Evolutionary conservation across 2,888 invertebrate species (phyloP), one percentile per base, ranked within the genome.

Genomic region (Perizoma affinitatum): DNA sequence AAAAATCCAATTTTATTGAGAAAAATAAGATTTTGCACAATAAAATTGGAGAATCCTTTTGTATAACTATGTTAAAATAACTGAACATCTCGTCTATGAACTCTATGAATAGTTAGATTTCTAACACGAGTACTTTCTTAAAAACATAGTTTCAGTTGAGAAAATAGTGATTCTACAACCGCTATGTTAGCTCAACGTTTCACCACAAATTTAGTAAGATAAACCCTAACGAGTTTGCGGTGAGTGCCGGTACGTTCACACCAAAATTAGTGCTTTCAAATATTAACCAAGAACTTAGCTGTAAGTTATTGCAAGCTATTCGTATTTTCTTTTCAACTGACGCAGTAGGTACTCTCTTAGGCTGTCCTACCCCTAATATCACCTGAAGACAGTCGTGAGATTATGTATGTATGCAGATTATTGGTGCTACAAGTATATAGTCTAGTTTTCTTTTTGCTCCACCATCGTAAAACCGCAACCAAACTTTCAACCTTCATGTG

Each of bases 201-300:
- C 44, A 44, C 47, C 52, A 48, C 55, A 63, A 60, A 58, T 58
- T 62, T 47, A 52, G 55, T 56, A 58, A 41, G 54, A 59, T 63
- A 58, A 58, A 51, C 50, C 51, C 11, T 54, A 57, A 57, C 62
- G 54, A 52, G 50, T 54, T 61, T 58, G 57, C 46, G 61, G 57
- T 10, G 41, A 35, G 52, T 40, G 57, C 33, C 45, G 9, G 36
- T 40, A 54, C 43, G 52, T 54, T 55, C 48, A 44, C 36, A 40
- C 50, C 46, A 45, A 50, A 62, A 58, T 62, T 58, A 58, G 58
- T 58, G 58, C 36, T 54, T 51, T 55, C 41, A 47, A 58, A 54
- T 62, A 58, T 58, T 54, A 43, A 62, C 46, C 34, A 44, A 48
- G 44, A 50, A 41, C 47, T 50, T 50, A 43, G 45, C 22, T 11